Evolutionary conservation across 2,113 vertebrate species (phyloP), one percentile per base, ranked within the genome.

Genomic region (Ameiurus melas): DNA sequence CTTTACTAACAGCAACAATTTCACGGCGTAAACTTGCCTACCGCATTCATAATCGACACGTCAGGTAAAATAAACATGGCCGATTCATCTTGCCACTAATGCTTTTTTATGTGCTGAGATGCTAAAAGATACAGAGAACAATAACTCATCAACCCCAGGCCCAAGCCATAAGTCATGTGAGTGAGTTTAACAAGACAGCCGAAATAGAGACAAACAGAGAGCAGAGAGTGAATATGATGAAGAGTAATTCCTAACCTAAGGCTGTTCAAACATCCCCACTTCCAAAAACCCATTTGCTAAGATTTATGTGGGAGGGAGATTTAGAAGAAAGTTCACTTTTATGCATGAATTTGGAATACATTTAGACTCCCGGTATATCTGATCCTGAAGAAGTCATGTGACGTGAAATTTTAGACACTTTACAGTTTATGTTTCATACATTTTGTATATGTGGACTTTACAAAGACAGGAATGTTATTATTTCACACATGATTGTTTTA

Each of bases 121-220:
- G 64, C 85, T 51, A 81, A 80, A 87, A 30, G 57, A 75, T 66
- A 60, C 30, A 73, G 70, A 91, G 85, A 78, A 86, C 85, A 89
- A 86, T 85, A 90, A 90, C 86, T 89, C 58, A 85, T 30, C 71
- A 85, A 89, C 80, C 66, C 43, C 82, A 82, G 88, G 89, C 84
- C 87, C 87, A 87, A 86, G 88, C 83, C 89, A 90, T 89, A 92
- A 90, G 89, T 88, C 89, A 92, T 91, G 87, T 22, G 60, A 88
- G 88, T 87, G 79, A 89, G 86, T 73, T 78, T 75, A 86, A 91
- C 79, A 85, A 91, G 83, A 91, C 86, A 89, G 85, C 89, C 73
- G 82, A 89, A 89, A 91, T 58, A 33, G 39, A 60, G 86, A 79
- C 80, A 80, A 84, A 88, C 36, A 85, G 60, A 85, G 60, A 75